Base-by-base conservation (phyloP, 2,113 vertebrate genomes). In the Indicator indicator region DNA sequence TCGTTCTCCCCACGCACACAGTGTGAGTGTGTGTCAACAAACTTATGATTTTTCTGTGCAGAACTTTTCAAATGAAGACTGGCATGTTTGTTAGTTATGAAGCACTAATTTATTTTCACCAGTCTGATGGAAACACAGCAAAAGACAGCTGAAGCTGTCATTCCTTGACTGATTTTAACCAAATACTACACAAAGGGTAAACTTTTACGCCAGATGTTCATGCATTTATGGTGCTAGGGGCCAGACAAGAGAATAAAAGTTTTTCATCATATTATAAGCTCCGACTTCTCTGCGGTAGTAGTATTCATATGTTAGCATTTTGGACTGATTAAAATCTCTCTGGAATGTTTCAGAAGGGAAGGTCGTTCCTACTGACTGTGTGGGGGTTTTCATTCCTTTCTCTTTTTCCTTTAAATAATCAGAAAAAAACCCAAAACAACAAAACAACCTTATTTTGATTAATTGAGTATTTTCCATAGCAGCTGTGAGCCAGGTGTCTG, bases 401-500 rank as follows among this genome's bases (percentile, higher is more conserved):
- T 73, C 6, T 86, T 91, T 91, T 82, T 84, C 69, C 30, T 68
- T 93, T 94, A 77, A 95, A 86, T 94, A 93, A 93, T 78, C 46
- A 69, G 72, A 77, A 17, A 5, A 56, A 59, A 59, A n/a, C n/a
- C n/a, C n/a, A 21, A 33, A 59, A 21, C 56, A 28, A 36, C 36
- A 36, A 36, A 58, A 30, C 30, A 56, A 58, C 10, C 17, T 54
- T 80, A 93, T 88, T 97, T 97, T 96, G 89, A 96, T 95, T 96
- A 97, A 97, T 91, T 95, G 88, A 93, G 50, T 74, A 78, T 62
- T 97, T 97, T 97, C 92, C 89, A 73, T 92, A 93, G 78, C 95
- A 97, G 92, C 96, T 97, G 95, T 85, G 93, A 97, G 59, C 91
- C 95, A 96, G 95, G 93, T 97, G 92, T 93, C 44, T 94, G 78